Base-by-base conservation (phyloP, 37 sponge, comb jelly and placozoan genomes). In the Oscarella lobularis region DNA sequence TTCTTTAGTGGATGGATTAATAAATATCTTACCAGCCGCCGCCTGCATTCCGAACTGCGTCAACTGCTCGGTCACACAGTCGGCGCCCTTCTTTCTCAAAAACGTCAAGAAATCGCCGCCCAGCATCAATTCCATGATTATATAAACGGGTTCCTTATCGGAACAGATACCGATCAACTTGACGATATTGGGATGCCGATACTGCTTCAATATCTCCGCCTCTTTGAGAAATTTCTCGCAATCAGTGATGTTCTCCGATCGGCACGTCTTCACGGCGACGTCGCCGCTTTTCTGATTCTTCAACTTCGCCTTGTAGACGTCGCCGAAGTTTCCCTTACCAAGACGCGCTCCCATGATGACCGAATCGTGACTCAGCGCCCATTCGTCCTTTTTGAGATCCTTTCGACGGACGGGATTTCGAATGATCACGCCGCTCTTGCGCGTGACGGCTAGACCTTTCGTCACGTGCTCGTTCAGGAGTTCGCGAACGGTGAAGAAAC, bases 101-200 rank as follows among this genome's bases (percentile, higher is more conserved):
- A 78, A 95, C 37, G 85, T 83, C 14, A 88, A 66, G 66, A 95
- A 86, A 2, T 89, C 84, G 68, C 96, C 96, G 0, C 93, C 93
- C 0, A 81, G 80, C 90, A 95, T 88, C 33, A 95, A 78, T 86
- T 95, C 96, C 93, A 95, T 95, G 27, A 95, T 81, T 38, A 95
- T 95, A 38, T 86, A 92, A 39, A 95, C 84, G 1, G 89, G 87
- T 6, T 92, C 93, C 34, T 78, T 80, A 32, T 95, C 90, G 4
- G 90, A 76, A 41, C 87, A 86, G 20, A 95, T 79, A 2, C 96
- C 96, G 30, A 95, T 84, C 73, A 93, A 68, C 38, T 76, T 78
- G 40, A 95, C 96, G 73, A 95, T 87, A 39, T 95, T 88, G 27
- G 92, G 96, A 81, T 95, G 96, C 34, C 84, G 78, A 79, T 95